phyloP scores from a whole-genome alignment of 2,888 invertebrate species.

The Carpatolechia fugitivella region DNA sequence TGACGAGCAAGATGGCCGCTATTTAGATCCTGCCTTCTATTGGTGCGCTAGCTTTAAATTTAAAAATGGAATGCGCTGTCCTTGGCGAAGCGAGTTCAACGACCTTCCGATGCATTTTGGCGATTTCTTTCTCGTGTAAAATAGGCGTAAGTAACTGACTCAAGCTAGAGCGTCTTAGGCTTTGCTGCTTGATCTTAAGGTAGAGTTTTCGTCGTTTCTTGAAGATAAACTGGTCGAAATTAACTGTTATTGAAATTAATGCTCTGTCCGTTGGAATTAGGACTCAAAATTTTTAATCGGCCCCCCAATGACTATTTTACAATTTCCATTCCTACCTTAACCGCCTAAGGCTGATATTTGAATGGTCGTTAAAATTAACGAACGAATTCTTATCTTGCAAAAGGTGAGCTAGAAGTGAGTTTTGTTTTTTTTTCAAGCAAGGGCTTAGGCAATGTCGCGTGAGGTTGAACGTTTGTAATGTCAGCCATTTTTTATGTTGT shows the following conservation, averaged over 20 bases:
- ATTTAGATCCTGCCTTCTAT: slow-evolving; percentile 76
- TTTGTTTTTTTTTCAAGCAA: slow-evolving; percentile 19
- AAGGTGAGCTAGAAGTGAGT: slow-evolving; percentile 18
- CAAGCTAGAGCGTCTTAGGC: slow-evolving; percentile 36
- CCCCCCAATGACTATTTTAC: neutral
- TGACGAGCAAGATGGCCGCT: slow-evolving; percentile 74
- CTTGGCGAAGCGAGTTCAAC: slow-evolving; percentile 71
- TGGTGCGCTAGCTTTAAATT: slow-evolving; percentile 75
- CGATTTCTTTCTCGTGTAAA: slow-evolving; percentile 53
- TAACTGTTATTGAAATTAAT: slow-evolving; percentile 46
- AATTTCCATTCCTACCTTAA: slow-evolving; percentile 4
- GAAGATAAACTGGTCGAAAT: slow-evolving; percentile 35
- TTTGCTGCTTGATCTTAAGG: slow-evolving; percentile 38
- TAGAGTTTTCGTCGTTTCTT: slow-evolving; percentile 37
- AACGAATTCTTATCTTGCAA: slow-evolving; percentile 15
- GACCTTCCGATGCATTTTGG: slow-evolving; percentile 79
- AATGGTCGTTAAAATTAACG: neutral
- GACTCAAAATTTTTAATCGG: slow-evolving; percentile 32
- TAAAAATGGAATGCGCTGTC: slow-evolving; percentile 79
- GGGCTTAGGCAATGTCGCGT: slow-evolving; percentile 20
- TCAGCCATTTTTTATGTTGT: slow-evolving; percentile 5
- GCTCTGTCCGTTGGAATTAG: slow-evolving; percentile 42
- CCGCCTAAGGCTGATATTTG: slow-evolving; percentile 3
- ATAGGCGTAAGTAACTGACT: slow-evolving; percentile 46
- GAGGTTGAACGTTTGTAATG: slow-evolving; percentile 8